Evolutionary conservation across 92 coral and sea anemone species (phyloP).

Genomic region (Bergia puertoricense): DNA sequence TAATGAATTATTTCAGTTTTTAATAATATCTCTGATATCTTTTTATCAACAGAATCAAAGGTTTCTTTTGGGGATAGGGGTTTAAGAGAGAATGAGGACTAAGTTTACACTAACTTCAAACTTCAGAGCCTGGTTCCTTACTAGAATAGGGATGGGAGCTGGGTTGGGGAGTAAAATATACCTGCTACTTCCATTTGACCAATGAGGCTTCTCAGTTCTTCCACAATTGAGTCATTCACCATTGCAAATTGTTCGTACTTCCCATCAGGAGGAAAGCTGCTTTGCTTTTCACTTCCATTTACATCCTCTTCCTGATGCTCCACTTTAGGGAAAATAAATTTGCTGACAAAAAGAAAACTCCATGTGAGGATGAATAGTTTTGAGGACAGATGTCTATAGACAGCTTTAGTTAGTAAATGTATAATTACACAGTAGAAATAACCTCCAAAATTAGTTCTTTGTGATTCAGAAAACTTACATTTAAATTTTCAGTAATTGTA

Average conservation of each 20-base stretch:
- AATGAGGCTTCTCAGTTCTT: constrained; percentile 70
- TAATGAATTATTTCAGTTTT: too few species aligned
- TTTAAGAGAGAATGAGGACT: too few species aligned
- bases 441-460: too few species aligned
- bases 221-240: constrained; percentile 74
- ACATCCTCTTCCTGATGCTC: constrained; percentile 19
- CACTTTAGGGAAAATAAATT: constrained; percentile 90
- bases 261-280: constrained; percentile 72
- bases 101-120: too few species aligned
- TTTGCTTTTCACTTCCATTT: constrained; percentile 33
- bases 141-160: neutral
- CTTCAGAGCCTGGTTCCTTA: neutral
- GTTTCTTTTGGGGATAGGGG: too few species aligned
- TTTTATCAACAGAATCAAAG: too few species aligned
- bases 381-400: neutral
- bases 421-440: too few species aligned
- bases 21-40: too few species aligned
- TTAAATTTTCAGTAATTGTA: too few species aligned
- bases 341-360: constrained; percentile 55
- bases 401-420: too few species aligned
- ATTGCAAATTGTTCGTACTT: constrained; percentile 91
- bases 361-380: neutral
- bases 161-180: neutral
- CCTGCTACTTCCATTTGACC: constrained; percentile 61
- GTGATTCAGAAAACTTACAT: too few species aligned